Percentiles rank a stretch among this genome's conserved stretches.
Evolutionary conservation across 2,113 vertebrate genomes (phyloP).

Genomic region (Tretioscincus oriximinensis): DNA sequence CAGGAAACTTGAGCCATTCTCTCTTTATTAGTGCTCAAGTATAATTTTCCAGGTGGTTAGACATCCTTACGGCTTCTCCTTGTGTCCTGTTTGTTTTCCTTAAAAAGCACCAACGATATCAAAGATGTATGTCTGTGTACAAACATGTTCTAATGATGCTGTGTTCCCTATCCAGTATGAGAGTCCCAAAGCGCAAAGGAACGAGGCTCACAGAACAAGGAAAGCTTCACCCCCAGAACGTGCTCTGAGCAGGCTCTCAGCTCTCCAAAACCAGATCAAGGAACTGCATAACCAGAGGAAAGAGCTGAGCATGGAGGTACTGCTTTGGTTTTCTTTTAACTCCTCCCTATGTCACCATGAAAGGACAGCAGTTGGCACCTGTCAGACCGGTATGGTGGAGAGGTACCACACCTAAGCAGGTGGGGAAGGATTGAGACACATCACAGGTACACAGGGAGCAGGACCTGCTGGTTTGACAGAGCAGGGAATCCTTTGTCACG

Average conservation of each 20-base stretch:
- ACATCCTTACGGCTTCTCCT: too few relatives aligned
- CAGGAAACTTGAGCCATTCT: too few relatives aligned
- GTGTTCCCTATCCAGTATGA: not conserved
- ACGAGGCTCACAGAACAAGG: not conserved
- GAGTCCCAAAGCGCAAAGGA: not conserved
- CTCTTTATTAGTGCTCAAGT: too few relatives aligned
- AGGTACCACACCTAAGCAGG: constrained; percentile 1
- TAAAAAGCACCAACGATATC: too few relatives aligned
- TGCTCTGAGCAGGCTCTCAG: constrained; percentile 55
- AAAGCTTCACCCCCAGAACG: constrained; percentile 48
- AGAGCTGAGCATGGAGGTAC: constrained; percentile 84
- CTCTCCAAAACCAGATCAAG: constrained; percentile 76
- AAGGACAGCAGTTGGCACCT: not conserved
- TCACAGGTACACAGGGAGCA: not conserved
- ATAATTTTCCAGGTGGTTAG: too few relatives aligned
- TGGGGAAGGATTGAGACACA: constrained; percentile 1
- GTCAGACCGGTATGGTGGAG: not conserved
- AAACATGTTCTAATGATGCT: too few relatives aligned
- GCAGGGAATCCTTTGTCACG: not conserved
- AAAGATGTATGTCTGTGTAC: too few relatives aligned
- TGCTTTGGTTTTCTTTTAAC: not conserved
- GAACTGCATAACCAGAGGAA: constrained; percentile 85
- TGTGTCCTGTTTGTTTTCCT: too few relatives aligned
- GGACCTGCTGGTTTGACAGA: not conserved
- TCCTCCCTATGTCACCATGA: not conserved